Evolutionary conservation across 2,888 invertebrate genomes (phyloP).

Genomic region (Drosophila crucigera): DNA sequence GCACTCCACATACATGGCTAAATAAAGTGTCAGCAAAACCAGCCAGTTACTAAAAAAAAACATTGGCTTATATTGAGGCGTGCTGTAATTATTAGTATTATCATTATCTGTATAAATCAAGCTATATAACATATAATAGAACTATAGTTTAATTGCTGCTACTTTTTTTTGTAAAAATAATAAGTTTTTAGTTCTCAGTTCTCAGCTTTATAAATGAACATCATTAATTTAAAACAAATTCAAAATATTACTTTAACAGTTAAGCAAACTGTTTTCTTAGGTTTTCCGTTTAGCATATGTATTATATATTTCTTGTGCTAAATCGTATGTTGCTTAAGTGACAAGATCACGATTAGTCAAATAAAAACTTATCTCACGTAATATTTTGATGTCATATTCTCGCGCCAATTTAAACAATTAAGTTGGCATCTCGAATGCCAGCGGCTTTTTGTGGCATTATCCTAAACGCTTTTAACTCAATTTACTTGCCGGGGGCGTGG

Average conservation of each 20-base stretch:
- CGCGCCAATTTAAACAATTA: slow-evolving; percentile 56
- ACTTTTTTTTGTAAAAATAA: neutral
- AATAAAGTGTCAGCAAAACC: neutral
- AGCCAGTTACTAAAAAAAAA: neutral
- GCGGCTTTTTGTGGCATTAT: slow-evolving; percentile 62
- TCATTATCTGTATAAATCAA: neutral
- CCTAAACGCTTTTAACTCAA: slow-evolving; percentile 67
- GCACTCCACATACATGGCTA: slow-evolving; percentile 12
- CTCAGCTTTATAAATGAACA: neutral
- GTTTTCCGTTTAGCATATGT: neutral
- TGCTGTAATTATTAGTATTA: neutral
- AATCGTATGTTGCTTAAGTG: slow-evolving; percentile 2
- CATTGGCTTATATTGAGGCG: neutral
- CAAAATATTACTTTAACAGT: neutral
- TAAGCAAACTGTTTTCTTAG: neutral
- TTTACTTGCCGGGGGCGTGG: slow-evolving; percentile 49
- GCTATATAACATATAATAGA: rapidly evolving
- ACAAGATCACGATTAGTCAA: neutral
- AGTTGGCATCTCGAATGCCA: slow-evolving; percentile 40
- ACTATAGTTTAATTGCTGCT: neutral
- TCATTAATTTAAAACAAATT: neutral
- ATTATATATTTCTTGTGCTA: neutral
- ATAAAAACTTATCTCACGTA: neutral
- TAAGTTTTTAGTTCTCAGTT: neutral
- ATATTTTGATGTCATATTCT: slow-evolving; percentile 33